phyloP scores from a whole-genome alignment of 2,888 invertebrate genomes.

The Zhengitettix transpicula region DNA sequence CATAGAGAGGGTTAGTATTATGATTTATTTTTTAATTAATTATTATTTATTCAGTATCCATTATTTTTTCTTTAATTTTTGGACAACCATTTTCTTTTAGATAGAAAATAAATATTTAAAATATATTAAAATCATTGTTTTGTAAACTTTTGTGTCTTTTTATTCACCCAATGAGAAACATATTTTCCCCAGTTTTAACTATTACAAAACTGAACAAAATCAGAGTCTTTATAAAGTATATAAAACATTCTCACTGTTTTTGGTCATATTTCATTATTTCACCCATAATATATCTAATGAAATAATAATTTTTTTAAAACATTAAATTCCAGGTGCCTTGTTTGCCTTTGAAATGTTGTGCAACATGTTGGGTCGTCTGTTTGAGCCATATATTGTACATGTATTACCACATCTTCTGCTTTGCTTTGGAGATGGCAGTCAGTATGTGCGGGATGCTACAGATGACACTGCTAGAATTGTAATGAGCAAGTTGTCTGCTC shows the following conservation, averaged over 20 bases:
- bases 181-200: too few relatives aligned
- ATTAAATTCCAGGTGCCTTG: conserved; percentile 49
- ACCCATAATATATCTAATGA: too few relatives aligned
- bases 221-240: too few relatives aligned
- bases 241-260: too few relatives aligned
- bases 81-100: background rate
- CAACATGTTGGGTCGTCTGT: conserved; percentile 83
- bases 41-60: background rate
- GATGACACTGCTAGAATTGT: conserved; percentile 94
- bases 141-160: too few relatives aligned
- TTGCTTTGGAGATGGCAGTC: conserved; percentile 90
- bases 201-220: too few relatives aligned
- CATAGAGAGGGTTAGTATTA: conserved; percentile 60
- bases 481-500: conserved; percentile 86
- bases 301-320: background rate
- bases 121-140: too few relatives aligned
- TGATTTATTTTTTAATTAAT: background rate
- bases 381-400: conserved; percentile 98
- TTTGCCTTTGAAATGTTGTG: conserved; percentile 97
- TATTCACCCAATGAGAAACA: too few relatives aligned
- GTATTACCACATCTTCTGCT: conserved; percentile 85
- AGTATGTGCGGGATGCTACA: conserved; percentile 89
- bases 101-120: too few relatives aligned
- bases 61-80: background rate
- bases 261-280: too few relatives aligned